Evolutionary conservation across 2,888 invertebrate species (phyloP).

Genomic region (Lamellibrachia satsuma): DNA sequence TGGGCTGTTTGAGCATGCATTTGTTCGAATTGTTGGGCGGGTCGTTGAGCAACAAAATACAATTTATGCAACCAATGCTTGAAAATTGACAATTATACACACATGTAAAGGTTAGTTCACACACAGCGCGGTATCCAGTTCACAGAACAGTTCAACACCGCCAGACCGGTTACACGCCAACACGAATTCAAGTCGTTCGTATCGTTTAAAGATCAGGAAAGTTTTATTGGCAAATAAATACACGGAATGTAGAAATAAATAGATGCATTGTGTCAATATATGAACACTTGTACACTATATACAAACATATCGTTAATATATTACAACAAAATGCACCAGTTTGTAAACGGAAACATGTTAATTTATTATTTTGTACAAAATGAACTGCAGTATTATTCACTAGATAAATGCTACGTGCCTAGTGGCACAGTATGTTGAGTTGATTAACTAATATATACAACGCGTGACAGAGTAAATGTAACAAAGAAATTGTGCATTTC

Average conservation of each 20-base stretch:
- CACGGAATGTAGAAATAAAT: conserved; percentile 2
- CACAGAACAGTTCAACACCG: too few species aligned
- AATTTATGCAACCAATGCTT: background rate
- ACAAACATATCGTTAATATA: background rate
- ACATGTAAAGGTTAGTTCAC: background rate
- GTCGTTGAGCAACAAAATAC: background rate
- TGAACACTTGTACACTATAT: background rate
- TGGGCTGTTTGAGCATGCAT: too few species aligned
- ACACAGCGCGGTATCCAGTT: too few species aligned
- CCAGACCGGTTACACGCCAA: background rate
- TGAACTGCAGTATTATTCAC: background rate
- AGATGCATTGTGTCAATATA: background rate
- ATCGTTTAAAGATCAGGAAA: conserved; percentile 1
- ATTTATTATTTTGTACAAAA: background rate
- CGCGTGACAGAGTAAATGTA: background rate
- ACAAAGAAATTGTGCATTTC: background rate
- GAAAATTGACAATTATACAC: background rate
- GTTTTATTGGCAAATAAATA: conserved; percentile 17
- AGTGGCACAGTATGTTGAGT: background rate
- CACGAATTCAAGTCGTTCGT: background rate
- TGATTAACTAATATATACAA: background rate
- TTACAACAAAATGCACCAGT: background rate
- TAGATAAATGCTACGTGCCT: background rate
- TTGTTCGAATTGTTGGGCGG: too few species aligned
- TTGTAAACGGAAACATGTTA: background rate